A percentile compares a stretch with the other conserved stretches of the same genome.
Conservation (phyloP, 2,113 vertebrate species). For the Lepus timidus region DNA sequence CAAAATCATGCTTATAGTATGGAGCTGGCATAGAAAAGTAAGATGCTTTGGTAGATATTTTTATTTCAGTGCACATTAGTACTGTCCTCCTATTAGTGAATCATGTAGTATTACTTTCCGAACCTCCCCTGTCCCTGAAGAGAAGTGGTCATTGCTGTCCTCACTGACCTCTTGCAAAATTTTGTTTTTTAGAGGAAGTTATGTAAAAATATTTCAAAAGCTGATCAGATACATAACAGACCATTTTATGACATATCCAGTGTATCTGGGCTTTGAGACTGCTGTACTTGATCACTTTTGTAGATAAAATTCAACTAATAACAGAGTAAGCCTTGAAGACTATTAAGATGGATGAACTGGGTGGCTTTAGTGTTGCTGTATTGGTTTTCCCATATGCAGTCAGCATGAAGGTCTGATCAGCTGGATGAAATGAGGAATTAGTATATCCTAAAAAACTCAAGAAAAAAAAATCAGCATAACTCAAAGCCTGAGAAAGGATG, state of each 20-base stretch:
- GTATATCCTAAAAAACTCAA: neutral
- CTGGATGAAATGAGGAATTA: slow-evolving; percentile 13
- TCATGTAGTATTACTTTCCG: neutral
- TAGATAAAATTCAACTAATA: slow-evolving; percentile 4
- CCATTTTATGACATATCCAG: neutral
- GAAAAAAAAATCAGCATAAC: neutral
- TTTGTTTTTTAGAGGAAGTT: slow-evolving; percentile 29
- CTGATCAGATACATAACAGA: neutral
- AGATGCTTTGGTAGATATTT: neutral
- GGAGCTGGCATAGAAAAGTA: slow-evolving; percentile 18
- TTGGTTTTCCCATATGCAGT: neutral
- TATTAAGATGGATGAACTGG: neutral
- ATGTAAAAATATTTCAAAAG: slow-evolving; percentile 26
- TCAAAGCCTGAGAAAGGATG: neutral
- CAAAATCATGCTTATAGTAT: slow-evolving; percentile 1
- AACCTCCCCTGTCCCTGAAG: neutral
- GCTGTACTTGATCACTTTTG: slow-evolving; percentile 2
- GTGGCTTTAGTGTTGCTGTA: neutral
- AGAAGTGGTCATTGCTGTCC: neutral
- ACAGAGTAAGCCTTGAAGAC: neutral
- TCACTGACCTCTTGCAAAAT: slow-evolving; percentile 6
- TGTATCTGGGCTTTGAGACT: neutral
- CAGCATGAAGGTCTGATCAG: neutral
- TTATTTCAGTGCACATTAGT: neutral
- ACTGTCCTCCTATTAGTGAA: neutral